phyloP scores from a whole-genome alignment of 64 coral and sea anemone species.

The Anthopleura sola region DNA sequence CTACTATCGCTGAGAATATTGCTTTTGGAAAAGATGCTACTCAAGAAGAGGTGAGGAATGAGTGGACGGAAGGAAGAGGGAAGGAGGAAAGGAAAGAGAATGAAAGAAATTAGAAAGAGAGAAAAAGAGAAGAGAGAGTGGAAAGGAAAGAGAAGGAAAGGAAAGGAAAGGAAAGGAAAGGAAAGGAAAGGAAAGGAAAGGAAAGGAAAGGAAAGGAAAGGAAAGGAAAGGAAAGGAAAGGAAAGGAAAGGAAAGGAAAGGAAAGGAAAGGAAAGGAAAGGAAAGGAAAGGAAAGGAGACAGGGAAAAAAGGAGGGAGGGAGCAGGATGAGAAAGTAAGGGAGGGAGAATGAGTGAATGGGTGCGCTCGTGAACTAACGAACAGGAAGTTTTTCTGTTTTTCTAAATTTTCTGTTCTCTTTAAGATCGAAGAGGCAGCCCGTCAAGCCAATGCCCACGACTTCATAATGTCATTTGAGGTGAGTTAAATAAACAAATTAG shows the following conservation, averaged over 20 bases:
- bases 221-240: background rate
- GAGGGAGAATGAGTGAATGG: background rate
- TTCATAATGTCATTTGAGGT: conserved; percentile 88
- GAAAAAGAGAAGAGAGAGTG: background rate
- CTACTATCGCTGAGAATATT: conserved; percentile 77
- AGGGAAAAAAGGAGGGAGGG: too few species aligned
- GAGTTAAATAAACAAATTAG: background rate
- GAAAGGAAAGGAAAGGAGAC: background rate
- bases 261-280: too few species aligned
- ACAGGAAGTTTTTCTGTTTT: too few species aligned
- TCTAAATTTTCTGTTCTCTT: background rate
- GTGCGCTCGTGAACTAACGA: background rate
- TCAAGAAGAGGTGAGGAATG: conserved; percentile 64
- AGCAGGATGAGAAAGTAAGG: too few species aligned
- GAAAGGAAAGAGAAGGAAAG: background rate
- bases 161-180: background rate
- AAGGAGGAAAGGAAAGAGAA: background rate
- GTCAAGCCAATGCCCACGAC: conserved; percentile 83
- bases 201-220: background rate
- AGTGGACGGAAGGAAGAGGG: background rate
- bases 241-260: too few species aligned
- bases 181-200: background rate
- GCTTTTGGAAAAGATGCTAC: conserved; percentile 84
- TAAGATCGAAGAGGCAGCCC: conserved; percentile 81
- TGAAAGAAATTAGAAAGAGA: too few species aligned